phyloP scores from a whole-genome alignment of 2,113 vertebrate genomes.

The Smithornis capensis region DNA sequence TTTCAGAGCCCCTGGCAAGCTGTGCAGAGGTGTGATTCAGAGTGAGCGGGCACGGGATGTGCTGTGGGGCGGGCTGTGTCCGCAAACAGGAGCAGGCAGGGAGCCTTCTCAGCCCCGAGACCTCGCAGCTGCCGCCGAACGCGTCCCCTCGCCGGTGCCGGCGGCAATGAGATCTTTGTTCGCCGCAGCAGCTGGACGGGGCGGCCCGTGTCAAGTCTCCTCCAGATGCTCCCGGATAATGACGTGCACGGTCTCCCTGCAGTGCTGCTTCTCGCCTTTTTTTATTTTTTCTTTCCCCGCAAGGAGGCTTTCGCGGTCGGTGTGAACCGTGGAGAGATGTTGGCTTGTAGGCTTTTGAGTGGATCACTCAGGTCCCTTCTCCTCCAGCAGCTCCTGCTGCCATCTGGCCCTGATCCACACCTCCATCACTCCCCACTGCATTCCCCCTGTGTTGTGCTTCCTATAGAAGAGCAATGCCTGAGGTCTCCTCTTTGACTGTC shows the following conservation, averaged over 20 bases:
- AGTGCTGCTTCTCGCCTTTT: not conserved
- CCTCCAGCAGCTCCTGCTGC: not conserved
- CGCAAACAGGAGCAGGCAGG: not conserved
- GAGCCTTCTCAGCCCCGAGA: not conserved
- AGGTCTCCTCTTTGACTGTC: not conserved
- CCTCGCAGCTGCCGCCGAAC: not conserved
- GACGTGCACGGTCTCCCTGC: not conserved
- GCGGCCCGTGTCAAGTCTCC: not conserved
- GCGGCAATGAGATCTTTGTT: not conserved
- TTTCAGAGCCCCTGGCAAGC: not conserved
- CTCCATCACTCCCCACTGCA: not conserved
- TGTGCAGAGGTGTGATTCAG: fast-evolving
- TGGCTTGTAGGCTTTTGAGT: not conserved
- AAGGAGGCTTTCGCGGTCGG: not conserved
- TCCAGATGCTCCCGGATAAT: conserved; percentile 11
- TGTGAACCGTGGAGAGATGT: fast-evolving
- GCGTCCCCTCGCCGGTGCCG: not conserved
- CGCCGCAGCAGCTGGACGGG: conserved; percentile 5
- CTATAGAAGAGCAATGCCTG: not conserved
- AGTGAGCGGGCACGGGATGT: fast-evolving
- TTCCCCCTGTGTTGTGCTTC: not conserved
- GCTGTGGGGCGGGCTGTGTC: not conserved
- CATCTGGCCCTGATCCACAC: not conserved
- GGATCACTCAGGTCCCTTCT: not conserved
- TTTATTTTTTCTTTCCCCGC: no score